Conservation (phyloP, 2,113 vertebrate species). For the Stictonetta naevosa region DNA sequence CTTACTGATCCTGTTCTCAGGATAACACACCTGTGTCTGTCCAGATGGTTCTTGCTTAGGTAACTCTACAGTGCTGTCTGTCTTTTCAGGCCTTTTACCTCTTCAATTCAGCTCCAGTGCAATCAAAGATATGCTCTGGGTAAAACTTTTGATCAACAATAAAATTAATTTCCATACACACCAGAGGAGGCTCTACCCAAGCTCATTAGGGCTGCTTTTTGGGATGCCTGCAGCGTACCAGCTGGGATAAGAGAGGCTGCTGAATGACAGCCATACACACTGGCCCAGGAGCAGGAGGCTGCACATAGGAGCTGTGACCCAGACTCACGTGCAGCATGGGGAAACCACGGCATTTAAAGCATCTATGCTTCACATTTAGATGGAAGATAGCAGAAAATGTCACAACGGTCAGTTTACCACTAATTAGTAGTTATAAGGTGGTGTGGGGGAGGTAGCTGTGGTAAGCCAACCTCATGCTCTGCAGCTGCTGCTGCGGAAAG, state of each 20-base stretch:
- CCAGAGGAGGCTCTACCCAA: not conserved
- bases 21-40: rapidly evolving
- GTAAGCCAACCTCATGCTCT: not conserved
- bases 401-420: not conserved
- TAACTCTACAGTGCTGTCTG: not conserved
- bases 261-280: not conserved
- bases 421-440: not conserved
- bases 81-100: not conserved
- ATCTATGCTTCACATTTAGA: not conserved
- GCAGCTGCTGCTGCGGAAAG: not conserved
- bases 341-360: not conserved
- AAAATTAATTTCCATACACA: not conserved
- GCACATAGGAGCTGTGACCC: not conserved
- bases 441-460: not conserved
- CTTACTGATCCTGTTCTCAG: not conserved
- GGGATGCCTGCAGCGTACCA: not conserved
- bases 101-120: not conserved
- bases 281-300: not conserved
- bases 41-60: not conserved
- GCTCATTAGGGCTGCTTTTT: not conserved
- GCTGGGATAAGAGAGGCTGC: rapidly evolving
- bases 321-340: rapidly evolving
- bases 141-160: not conserved
- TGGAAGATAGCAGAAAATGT: not conserved
- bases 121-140: not conserved